A percentile compares a stretch with the other conserved stretches of the same genome.
phyloP scores from a whole-genome alignment of 2,797 vertebrate genomes.

The Monodelphis domestica region DNA sequence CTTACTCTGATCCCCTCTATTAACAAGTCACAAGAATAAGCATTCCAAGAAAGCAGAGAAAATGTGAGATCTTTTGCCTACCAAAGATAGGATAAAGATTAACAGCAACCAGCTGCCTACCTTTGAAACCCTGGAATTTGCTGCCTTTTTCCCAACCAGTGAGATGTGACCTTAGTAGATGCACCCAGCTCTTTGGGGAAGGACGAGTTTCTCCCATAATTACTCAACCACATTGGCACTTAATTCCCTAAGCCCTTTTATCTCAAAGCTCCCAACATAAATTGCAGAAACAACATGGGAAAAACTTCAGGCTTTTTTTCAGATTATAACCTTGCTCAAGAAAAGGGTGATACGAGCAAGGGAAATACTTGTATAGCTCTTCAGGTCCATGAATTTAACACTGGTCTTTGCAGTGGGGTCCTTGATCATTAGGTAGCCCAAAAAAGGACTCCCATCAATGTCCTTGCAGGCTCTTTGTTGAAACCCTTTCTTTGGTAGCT shows the following conservation, averaged over 20 bases:
- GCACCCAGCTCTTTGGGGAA: not conserved
- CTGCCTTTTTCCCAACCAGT: not conserved
- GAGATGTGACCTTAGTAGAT: not conserved
- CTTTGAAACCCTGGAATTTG: not conserved
- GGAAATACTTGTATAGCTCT: slow-evolving; percentile 14
- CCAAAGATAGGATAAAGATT: not conserved
- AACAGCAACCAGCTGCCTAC: not conserved
- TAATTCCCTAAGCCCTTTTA: slow-evolving; percentile 10
- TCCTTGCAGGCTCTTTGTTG: not conserved
- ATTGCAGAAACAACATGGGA: not conserved
- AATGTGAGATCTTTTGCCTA: not conserved
- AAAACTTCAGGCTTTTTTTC: slow-evolving; percentile 2
- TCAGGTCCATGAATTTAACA: not conserved
- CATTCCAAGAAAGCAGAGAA: not conserved
- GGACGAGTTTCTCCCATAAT: not conserved
- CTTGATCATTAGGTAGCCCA: not conserved
- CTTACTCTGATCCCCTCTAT: slow-evolving; percentile 56
- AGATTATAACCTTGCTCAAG: not conserved
- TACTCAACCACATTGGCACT: not conserved
- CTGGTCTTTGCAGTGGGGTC: not conserved
- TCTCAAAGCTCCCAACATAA: not conserved
- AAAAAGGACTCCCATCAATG: not conserved
- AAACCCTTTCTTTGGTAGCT: not conserved
- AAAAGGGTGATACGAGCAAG: not conserved
- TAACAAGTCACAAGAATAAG: slow-evolving; percentile 6